Conservation (phyloP, 2,888 invertebrate species). For the Coenonympha glycerion region DNA sequence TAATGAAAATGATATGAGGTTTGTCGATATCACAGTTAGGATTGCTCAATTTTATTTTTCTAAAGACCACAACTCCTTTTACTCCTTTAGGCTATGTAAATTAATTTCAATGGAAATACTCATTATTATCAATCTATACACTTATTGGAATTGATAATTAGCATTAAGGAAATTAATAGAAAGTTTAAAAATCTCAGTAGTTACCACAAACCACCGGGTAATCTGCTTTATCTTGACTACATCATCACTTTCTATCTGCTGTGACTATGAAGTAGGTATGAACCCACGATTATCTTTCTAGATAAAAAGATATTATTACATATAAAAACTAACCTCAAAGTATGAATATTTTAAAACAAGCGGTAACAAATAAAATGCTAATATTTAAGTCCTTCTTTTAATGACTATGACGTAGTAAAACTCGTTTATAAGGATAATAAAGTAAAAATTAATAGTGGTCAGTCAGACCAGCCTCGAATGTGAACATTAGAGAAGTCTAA, state of each 20-base stretch:
- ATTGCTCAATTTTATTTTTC: too few species aligned
- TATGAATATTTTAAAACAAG: not conserved
- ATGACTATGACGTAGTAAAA: conserved; percentile 24
- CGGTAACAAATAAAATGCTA: not conserved
- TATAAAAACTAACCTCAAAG: not conserved
- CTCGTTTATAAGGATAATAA: conserved; percentile 26
- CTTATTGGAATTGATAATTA: too few species aligned
- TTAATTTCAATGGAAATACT: too few species aligned
- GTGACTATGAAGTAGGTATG: too few species aligned
- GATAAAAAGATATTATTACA: not conserved
- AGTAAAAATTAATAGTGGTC: conserved; percentile 7
- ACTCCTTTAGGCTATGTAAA: too few species aligned
- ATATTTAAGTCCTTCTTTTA: not conserved
- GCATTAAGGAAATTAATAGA: too few species aligned
- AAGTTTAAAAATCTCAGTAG: too few species aligned
- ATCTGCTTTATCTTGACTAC: not conserved
- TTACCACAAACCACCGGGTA: not conserved
- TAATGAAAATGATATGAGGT: too few species aligned
- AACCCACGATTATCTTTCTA: not conserved
- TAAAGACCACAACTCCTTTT: too few species aligned
- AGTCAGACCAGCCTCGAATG: not conserved
- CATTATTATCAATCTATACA: too few species aligned
- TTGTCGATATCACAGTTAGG: too few species aligned
- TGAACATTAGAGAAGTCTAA: not conserved
- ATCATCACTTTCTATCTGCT: conserved; percentile 2